Base-by-base conservation (phyloP, 2,888 invertebrate genomes). In the Allygus modestus region DNA sequence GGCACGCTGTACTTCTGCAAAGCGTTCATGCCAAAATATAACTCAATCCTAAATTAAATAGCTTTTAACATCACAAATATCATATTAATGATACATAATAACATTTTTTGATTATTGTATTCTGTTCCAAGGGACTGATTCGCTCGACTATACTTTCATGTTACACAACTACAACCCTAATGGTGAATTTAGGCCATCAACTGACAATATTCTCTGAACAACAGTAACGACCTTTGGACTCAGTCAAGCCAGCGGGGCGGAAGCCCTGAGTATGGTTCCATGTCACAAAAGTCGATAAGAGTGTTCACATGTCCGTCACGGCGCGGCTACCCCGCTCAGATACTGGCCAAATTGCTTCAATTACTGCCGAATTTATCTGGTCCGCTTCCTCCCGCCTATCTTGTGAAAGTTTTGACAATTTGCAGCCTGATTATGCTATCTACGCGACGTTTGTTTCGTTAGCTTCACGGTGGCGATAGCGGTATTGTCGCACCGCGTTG, bases 261-360 rank as follows among this genome's bases (percentile, higher is more conserved):
- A 79, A 79, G 79, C 37, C 20, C 79, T 33, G 51, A 54, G 79
- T 79, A 79, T 58, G 58, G 79, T 58, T 58, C 79, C 54, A 37
- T 79, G 79, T 79, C 79, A n/a, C 15, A 1, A 15, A n/a, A 12
- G 31, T 11, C 46, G 83, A 83, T 83, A 83, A 83, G 83, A 83
- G 83, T 28, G 54, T 75, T 83, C 75, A 75, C 83, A 75, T 83
- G 83, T 83, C 46, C 71, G 79, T 79, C 37, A 83, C 83, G 73
- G 33, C 33, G 26, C n/a, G n/a, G 20, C 54, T 37, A 37, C 51
- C 69, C 28, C 46, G 23, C 69, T 46, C 28, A 33, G 81, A 69
- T 81, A 69, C 84, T 58, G 73, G 51, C 73, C 81, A 81, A 84
- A 82, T 84, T 84, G 81, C 61, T 81, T 81, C 69, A 81, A 79